Evolutionary conservation across 2,888 invertebrate genomes (phyloP), one percentile per base, ranked within the genome.

Genomic region (Acleris laterana): DNA sequence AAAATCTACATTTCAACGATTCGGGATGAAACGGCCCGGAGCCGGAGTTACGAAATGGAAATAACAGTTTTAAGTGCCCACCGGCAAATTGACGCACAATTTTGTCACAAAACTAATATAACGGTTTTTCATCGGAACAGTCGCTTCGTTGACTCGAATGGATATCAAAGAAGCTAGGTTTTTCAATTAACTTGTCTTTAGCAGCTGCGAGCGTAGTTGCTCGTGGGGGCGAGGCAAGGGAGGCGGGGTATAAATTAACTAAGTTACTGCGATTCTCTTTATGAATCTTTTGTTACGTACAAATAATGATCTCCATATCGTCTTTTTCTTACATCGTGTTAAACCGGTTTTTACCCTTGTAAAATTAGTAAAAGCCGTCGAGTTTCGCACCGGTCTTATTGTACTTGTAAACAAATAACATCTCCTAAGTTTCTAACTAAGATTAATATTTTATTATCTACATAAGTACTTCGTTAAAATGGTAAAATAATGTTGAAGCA

Each of bases 121-220:
- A 53, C 59, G 13, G 9, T 49, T 49, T 49, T 60, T 20, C 44
- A 61, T 38, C 55, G 17, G 46, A 44, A 46, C 5, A 46, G 44
- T 57, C 9, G 60, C 55, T 61, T 49, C 44, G 55, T 65, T 50
- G 55, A 50, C 20, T 65, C 42, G 50, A 50, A 49, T 48, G 49
- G 38, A 42, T 57, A 63, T 63, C 44, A 56, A 60, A 58, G 28
- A 57, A n/a, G 64, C 60, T 50, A 60, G 50, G 50, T 20, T 44
- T 57, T 65, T 50, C 60, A 61, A 65, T 65, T 65, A 60, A 55
- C 55, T 42, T 61, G 59, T 60, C 60, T 65, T 55, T 32, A 50
- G 44, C 60, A 61, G 60, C 60, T 28, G 55, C 55, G 5, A 28
- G n/a, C 32, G 38, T 46, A 64, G 42, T 38, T 11, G 38, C 4